Percentiles rank a stretch among this genome's conserved stretches.
Conservation (phyloP, 2,113 vertebrate genomes). For the Pitta sordida region DNA sequence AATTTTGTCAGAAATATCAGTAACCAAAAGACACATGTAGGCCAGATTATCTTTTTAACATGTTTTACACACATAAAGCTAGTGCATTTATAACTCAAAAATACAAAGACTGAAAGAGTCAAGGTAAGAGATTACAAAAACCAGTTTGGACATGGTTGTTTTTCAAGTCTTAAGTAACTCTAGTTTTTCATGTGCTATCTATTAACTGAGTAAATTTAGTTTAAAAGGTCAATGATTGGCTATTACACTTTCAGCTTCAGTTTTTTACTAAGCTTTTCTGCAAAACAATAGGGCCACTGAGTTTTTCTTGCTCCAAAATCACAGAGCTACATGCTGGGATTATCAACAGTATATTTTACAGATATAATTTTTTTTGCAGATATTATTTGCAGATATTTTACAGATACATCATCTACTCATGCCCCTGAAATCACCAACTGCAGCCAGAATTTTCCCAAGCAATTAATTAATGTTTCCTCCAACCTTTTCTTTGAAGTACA, state of each 20-base stretch:
- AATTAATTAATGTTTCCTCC: not conserved
- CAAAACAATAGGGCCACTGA: not conserved
- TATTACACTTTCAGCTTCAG: not conserved
- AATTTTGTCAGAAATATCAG: not conserved
- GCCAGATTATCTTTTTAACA: not conserved
- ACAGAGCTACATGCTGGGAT: not conserved
- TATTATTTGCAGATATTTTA: too few species aligned
- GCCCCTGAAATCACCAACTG: not conserved
- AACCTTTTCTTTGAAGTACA: not conserved
- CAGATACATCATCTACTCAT: not conserved
- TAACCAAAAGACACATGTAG: not conserved
- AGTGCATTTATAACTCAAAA: not conserved
- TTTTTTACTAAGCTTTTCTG: not conserved
- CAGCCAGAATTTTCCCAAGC: not conserved
- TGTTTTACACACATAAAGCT: not conserved
- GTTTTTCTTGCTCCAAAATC: not conserved
- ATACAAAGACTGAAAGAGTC: not conserved
- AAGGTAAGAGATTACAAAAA: not conserved
- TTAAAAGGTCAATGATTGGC: not conserved
- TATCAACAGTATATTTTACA: not conserved
- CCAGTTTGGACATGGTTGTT: not conserved
- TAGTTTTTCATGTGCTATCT: not conserved
- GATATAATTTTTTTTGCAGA: not conserved
- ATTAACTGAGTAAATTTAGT: not conserved
- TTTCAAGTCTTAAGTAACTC: not conserved